A percentile compares a stretch with the other conserved stretches of the same genome.
Conservation (phyloP, 2,797 vertebrate species). For the Mergus octosetaceus region DNA sequence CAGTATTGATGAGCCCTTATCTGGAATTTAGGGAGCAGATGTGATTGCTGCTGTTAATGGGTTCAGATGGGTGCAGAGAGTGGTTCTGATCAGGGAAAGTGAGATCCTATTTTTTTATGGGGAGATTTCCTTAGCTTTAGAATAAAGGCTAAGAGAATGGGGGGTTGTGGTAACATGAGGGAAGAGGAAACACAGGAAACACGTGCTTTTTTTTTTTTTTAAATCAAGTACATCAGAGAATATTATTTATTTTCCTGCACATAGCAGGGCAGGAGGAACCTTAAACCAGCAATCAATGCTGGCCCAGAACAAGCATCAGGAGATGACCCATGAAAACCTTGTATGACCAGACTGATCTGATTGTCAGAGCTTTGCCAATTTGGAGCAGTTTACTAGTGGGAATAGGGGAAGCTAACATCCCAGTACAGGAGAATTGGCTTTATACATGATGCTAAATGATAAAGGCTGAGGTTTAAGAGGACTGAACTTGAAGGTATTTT, state of each 20-base stretch:
- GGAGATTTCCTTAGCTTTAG: neutral
- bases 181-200: neutral
- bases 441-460: neutral
- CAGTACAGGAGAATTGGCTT: neutral
- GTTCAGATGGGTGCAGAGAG: neutral
- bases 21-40: neutral
- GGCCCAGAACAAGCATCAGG: neutral
- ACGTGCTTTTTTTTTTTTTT: neutral
- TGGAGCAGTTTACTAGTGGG: neutral
- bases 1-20: neutral
- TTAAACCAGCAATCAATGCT: neutral
- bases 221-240: too few relatives aligned
- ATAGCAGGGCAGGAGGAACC: neutral
- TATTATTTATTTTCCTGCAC: neutral
- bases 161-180: neutral
- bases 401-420: neutral
- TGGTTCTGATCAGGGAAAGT: neutral
- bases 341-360: neutral
- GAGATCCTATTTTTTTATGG: neutral
- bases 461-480: neutral
- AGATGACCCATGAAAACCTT: neutral
- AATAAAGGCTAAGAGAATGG: neutral
- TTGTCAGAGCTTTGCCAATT: neutral
- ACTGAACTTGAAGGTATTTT: neutral
- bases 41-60: fast-evolving